Evolutionary conservation across 2,797 vertebrate genomes (phyloP).

Genomic region (Sebastes umbrosus): DNA sequence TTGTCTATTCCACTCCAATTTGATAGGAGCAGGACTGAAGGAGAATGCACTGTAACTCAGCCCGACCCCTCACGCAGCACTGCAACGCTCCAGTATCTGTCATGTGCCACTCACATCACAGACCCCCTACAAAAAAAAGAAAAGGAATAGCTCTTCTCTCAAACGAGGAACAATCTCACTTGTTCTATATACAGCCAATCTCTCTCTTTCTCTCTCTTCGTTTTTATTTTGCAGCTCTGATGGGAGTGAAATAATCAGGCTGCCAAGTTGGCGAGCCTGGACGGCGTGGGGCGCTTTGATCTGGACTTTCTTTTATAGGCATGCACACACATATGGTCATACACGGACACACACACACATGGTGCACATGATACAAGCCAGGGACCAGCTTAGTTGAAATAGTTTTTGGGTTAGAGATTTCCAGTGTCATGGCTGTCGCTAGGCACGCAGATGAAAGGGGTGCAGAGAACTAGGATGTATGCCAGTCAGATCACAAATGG

Average conservation of each 20-base stretch:
- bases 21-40: constrained; percentile 22
- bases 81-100: not conserved
- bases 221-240: constrained; percentile 57
- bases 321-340: constrained; percentile 22
- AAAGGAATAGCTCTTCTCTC: constrained; percentile 26
- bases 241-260: constrained; percentile 55
- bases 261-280: constrained; percentile 52
- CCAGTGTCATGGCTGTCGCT: constrained; percentile 21
- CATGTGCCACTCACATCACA: constrained; percentile 61
- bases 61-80: not conserved
- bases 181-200: not conserved
- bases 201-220: not conserved
- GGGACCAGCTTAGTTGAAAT: constrained; percentile 27
- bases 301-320: constrained; percentile 50
- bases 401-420: constrained; percentile 21
- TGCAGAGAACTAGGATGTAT: constrained; percentile 3
- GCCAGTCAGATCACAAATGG: not conserved
- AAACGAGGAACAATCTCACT: constrained; percentile 49
- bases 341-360: not conserved
- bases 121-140: not conserved
- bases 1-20: constrained; percentile 3
- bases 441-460: constrained; percentile 10
- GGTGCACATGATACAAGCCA: not conserved
- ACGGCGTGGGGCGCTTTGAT: constrained; percentile 60
- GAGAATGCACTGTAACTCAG: constrained; percentile 19